A percentile compares a stretch with the other conserved stretches of the same genome.
Conservation (phyloP, 2,888 invertebrate species). For the Caradrina clavipalpis region DNA sequence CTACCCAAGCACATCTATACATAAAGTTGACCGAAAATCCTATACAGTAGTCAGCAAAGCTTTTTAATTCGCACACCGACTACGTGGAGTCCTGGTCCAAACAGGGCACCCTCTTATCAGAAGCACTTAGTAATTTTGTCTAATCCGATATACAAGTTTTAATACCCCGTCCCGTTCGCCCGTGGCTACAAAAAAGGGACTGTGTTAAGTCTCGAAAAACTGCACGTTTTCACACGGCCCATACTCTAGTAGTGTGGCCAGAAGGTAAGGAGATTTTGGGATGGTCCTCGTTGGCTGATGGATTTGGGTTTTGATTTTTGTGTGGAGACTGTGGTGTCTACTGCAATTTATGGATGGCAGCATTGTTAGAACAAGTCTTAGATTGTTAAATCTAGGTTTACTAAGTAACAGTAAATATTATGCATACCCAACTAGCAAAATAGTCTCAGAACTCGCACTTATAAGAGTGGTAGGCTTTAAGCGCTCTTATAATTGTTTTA, state of each 20-base stretch:
- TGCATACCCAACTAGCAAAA: too few species aligned
- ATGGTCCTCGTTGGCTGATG: slow-evolving; percentile 4
- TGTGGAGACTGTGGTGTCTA: too few species aligned
- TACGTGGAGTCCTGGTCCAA: slow-evolving; percentile 44
- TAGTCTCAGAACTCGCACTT: too few species aligned
- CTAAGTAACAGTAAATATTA: not conserved
- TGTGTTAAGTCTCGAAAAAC: slow-evolving; percentile 84
- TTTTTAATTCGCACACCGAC: slow-evolving; percentile 61
- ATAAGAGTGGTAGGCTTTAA: too few species aligned
- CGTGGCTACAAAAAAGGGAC: slow-evolving; percentile 88
- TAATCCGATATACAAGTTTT: slow-evolving; percentile 90
- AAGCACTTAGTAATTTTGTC: slow-evolving; percentile 89
- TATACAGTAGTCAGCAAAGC: slow-evolving; percentile 49
- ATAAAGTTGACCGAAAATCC: slow-evolving; percentile 40
- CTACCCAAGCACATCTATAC: slow-evolving; percentile 14
- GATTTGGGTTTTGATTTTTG: not conserved
- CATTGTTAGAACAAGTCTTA: not conserved
- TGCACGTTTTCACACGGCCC: slow-evolving; percentile 89
- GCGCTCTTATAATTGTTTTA: too few species aligned
- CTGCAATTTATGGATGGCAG: not conserved
- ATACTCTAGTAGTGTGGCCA: slow-evolving; percentile 58
- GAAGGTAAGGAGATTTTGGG: not conserved
- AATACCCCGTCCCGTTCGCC: slow-evolving; percentile 83
- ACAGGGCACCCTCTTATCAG: slow-evolving; percentile 78
- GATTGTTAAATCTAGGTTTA: not conserved